Base-by-base conservation (phyloP, 2,888 invertebrate species). In the Tiliacea aurago region DNA sequence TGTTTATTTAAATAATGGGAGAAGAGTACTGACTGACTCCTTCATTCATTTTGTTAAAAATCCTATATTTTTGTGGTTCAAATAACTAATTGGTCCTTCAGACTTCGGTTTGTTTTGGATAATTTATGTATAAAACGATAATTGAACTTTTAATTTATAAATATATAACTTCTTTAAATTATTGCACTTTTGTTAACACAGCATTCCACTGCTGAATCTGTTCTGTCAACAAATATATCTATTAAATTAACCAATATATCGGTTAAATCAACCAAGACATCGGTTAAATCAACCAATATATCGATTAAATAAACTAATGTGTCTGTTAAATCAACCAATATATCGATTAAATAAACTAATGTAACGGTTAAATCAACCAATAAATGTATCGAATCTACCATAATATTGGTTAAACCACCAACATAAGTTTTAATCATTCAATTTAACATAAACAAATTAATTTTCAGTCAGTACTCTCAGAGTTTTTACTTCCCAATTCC, bases 391-490 rank as follows among this genome's bases (percentile, higher is more conserved):
- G n/a, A n/a, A n/a, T n/a, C 53, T 23, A 23, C 53, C 23, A 53
- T 23, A 0, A 28, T 55, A 55, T 28, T 28, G 28, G 28, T 55
- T 53, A 15, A 53, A 7, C 15, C 13, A 1, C 4, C 7, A 13
- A 45, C 4, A 7, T 33, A 4, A 15, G 15, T 43, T 43, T 9
- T 1, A 23, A 45, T 5, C 6, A 6, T 4, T 18, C 37, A 33
- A 43, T 23, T 7, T 33, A 64, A 33, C 0, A 18, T 6, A 2
- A 11, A 20, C 4, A 47, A 10, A 23, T 10, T 20, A 0, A n/a
- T 23, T 49, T 47, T 56, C 47, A 65, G 70, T 73, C 81, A 80
- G 53, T 83, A 74, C 71, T 70, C 61, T 20, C 47, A 28, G 56
- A 71, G 47, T 41, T 58, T 6, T 55, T 20, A 10, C 6, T 47